Evolutionary conservation across 2,888 invertebrate species (phyloP).

Genomic region (Acronicta aceris): DNA sequence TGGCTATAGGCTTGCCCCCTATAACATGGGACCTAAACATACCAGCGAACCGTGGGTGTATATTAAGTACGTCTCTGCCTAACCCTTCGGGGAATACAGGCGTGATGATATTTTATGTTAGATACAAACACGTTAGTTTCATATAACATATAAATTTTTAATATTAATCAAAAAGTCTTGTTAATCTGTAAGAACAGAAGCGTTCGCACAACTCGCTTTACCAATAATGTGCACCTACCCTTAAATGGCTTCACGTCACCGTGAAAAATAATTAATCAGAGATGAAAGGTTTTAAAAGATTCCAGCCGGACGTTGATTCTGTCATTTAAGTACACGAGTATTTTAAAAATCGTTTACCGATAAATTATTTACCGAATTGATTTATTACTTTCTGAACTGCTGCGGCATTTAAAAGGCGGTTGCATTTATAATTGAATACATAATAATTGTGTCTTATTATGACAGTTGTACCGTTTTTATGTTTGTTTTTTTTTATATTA

Average conservation of each 20-base stretch:
- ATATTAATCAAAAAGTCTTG: background rate
- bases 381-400: constrained; percentile 27
- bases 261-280: constrained; percentile 63
- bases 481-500: background rate
- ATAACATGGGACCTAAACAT: too few species aligned
- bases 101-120: too few species aligned
- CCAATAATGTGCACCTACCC: constrained; percentile 28
- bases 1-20: too few species aligned
- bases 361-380: constrained; percentile 46
- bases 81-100: too few species aligned
- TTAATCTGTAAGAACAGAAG: constrained; percentile 1
- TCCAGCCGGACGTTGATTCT: constrained; percentile 43
- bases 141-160: background rate
- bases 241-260: constrained; percentile 47
- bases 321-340: constrained; percentile 49
- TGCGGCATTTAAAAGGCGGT: constrained; percentile 27
- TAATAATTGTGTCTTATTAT: constrained; percentile 28
- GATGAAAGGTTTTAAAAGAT: constrained; percentile 60
- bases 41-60: too few species aligned
- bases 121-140: background rate
- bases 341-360: constrained; percentile 49
- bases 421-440: constrained; percentile 24
- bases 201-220: constrained; percentile 3
- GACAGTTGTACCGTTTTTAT: constrained; percentile 2
- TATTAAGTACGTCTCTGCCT: too few species aligned